Evolutionary conservation across 1,140 invertebrate species (phyloP), one percentile per base, ranked within the genome.

Genomic region (Cherax destructor): DNA sequence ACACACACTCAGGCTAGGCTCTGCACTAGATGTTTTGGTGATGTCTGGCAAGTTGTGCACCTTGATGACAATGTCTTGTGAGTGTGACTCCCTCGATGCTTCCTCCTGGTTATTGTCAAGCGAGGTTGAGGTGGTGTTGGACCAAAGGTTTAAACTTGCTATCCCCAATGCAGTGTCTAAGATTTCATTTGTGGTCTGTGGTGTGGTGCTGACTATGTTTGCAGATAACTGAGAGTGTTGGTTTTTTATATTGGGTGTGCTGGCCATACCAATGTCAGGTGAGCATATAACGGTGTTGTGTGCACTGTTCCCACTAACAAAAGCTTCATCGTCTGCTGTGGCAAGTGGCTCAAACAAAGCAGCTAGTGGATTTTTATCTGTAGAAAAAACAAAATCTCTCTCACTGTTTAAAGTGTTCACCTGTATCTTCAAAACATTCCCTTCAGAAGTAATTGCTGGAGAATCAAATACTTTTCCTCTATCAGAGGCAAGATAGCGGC

Each of bases 401-500:
- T n/a, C 65, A 69, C 65, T 74, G 69, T 74, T 74, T 24, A 30
- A n/a, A 74, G 24, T 30, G 24, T 83, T 69, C 16, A 83, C 69
- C 30, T 83, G 59, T 47, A 83, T 83, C 61, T 47, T 83, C 30
- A 83, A 49, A 9, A 83, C 59, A 61, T 47, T 83, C 10, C 69
- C 69, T 16, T n/a, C 24, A 21, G 47, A 65, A n/a, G 30, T 69
- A n/a, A 41, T 41, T 52, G 11, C 74, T 16, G 74, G 30, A 50
- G 21, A n/a, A 77, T 61, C 74, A 10, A 3, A 4, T 56, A n/a
- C 76, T 41, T 87, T 79, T n/a, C 74, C 74, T 47, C 50, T 56
- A 41, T 79, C 76, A 18, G 76, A 87, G 4, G 85, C 47, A n/a
- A 87, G 85, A 47, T 87, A 79, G 49, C 72, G 85, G 52, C 52